Percentiles rank a stretch among this genome's conserved stretches.
Conservation (phyloP, 2,888 invertebrate species). For the Azorinus chamasolen region DNA sequence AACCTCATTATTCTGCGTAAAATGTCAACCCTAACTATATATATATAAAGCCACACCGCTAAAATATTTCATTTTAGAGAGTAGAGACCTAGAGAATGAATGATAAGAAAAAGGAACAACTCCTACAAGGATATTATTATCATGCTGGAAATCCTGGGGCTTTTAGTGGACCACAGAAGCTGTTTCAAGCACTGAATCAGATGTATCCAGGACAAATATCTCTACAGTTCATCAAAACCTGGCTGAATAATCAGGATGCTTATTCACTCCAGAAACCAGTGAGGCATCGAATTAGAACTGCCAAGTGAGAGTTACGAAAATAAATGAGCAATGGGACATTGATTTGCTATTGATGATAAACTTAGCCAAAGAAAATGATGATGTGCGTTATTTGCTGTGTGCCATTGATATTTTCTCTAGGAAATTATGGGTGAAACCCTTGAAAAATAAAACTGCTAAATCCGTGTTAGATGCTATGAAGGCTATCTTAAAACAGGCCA, state of each 20-base stretch:
- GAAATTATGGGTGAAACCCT: conserved; percentile 49
- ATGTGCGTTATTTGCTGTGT: conserved; percentile 41
- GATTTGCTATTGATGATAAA: conserved; percentile 41
- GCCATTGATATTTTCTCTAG: conserved; percentile 49
- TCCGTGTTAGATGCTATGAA: conserved; percentile 30
- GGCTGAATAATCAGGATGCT: conserved; percentile 10
- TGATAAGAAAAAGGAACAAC: conserved; percentile 19
- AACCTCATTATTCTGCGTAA: no score
- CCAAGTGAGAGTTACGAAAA: conserved; percentile 44
- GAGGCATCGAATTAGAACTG: conserved; percentile 32
- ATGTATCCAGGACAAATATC: conserved; percentile 44
- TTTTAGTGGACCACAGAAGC: conserved; percentile 37
- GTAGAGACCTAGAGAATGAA: no score
- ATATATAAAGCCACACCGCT: no score
- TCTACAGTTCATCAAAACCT: conserved; percentile 18
- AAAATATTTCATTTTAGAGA: no score
- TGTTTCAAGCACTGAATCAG: conserved; percentile 29
- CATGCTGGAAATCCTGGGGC: conserved; percentile 36
- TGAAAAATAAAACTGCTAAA: conserved; percentile 42
- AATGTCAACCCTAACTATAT: no score
- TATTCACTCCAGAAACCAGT: conserved; percentile 45
- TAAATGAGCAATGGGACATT: conserved; percentile 45
- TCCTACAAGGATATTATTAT: conserved; percentile 44
- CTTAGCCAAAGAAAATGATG: conserved; percentile 44
- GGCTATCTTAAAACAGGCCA: conserved; percentile 19